Conservation (phyloP, 2,888 invertebrate species). For the Drosophila neotestacea region DNA sequence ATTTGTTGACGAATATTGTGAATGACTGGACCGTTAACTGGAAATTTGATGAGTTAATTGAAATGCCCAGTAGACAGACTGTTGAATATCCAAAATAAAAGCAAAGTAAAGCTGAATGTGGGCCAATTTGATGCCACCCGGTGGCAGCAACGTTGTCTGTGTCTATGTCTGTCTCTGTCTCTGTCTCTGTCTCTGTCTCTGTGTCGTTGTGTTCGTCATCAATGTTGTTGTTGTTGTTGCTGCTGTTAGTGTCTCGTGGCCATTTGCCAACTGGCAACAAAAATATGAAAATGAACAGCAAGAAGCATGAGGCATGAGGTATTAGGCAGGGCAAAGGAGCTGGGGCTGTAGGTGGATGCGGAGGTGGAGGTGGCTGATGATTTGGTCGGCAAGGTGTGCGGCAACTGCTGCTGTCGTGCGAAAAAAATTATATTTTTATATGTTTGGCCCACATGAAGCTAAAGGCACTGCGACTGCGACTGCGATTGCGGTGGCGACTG, state of each 20-base stretch:
- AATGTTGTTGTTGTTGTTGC: constrained; percentile 11
- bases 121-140: constrained; percentile 65
- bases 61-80: too few relatives aligned
- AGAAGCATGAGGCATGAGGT: constrained; percentile 16
- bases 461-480: background rate
- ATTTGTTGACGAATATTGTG: too few relatives aligned
- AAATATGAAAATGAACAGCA: constrained; percentile 48
- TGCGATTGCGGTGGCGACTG: background rate
- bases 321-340: constrained; percentile 9
- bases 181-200: background rate
- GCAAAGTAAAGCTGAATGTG: constrained; percentile 42
- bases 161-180: background rate
- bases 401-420: constrained; percentile 55
- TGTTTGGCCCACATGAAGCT: constrained; percentile 62
- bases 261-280: constrained; percentile 60
- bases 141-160: constrained; percentile 40
- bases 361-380: background rate
- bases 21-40: too few relatives aligned
- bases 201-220: constrained; percentile 5
- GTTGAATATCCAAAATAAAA: too few relatives aligned
- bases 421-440: constrained; percentile 61
- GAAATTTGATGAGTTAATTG: too few relatives aligned
- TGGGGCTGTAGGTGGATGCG: background rate
- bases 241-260: constrained; percentile 56
- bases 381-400: constrained; percentile 40